Evolutionary conservation across 2,113 vertebrate species (phyloP).

Genomic region (Lonchura striata): DNA sequence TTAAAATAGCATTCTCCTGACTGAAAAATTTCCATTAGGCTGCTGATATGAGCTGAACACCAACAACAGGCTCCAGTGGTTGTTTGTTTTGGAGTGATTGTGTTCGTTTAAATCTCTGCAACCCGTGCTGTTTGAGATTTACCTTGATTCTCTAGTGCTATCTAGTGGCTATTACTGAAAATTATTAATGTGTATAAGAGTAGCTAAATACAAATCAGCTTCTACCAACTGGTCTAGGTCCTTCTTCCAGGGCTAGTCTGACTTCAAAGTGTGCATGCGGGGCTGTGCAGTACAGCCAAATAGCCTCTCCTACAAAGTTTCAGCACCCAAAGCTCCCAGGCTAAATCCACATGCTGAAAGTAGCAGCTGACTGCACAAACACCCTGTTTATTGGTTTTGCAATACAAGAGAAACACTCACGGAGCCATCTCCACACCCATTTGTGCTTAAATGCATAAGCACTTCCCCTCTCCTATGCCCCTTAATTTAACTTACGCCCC

Average conservation of each 20-base stretch:
- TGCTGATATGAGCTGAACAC: background rate
- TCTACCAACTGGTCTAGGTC: background rate
- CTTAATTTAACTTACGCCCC: background rate
- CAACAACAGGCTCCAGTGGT: background rate
- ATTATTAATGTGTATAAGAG: background rate
- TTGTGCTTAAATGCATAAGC: background rate
- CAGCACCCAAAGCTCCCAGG: background rate
- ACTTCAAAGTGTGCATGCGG: background rate
- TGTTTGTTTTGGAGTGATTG: background rate
- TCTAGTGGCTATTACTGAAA: slow-evolving; percentile 58
- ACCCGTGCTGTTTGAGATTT: background rate
- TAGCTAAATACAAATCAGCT: background rate
- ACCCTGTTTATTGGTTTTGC: background rate
- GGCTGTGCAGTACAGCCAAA: background rate
- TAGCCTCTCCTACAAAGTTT: background rate
- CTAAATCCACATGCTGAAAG: background rate
- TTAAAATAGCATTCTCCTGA: background rate
- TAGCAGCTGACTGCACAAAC: background rate
- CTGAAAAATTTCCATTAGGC: background rate
- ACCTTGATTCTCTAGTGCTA: slow-evolving; percentile 64
- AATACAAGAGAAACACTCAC: background rate
- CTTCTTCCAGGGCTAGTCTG: background rate
- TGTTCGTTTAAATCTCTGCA: background rate
- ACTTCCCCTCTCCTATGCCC: background rate
- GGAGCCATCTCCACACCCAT: background rate